Percentiles rank a stretch among this genome's conserved stretches.
Evolutionary conservation across 2,888 invertebrate genomes (phyloP).

Genomic region (Dorcus parallelipipedus): DNA sequence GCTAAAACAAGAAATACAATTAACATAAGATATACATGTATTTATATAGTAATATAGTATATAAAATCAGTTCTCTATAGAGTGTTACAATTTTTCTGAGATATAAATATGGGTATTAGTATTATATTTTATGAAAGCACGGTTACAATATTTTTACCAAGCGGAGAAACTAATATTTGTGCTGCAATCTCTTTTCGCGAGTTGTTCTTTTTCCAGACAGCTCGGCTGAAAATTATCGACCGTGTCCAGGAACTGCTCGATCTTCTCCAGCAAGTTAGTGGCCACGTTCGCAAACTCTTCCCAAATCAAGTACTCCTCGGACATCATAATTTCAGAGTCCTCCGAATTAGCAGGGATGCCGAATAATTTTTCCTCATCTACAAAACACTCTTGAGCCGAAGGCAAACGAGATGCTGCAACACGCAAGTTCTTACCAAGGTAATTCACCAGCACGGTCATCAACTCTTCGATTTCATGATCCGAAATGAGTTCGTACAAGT

Average conservation of each 20-base stretch:
- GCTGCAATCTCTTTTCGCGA: constrained; percentile 37
- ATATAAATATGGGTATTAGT: not conserved
- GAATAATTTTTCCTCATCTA: constrained; percentile 59
- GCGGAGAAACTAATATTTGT: constrained; percentile 46
- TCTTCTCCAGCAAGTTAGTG: constrained; percentile 66
- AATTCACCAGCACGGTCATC: constrained; percentile 54
- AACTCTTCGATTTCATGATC: constrained; percentile 55
- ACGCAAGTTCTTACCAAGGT: constrained; percentile 45
- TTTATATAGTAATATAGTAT: constrained; percentile 5
- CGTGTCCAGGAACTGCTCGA: constrained; percentile 51
- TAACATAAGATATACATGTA: not conserved
- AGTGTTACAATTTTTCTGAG: not conserved
- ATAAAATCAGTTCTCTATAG: not conserved
- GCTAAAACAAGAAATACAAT: too few relatives aligned
- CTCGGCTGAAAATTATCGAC: constrained; percentile 40
- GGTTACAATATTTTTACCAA: constrained; percentile 37
- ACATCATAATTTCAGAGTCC: constrained; percentile 41
- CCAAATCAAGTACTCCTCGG: constrained; percentile 56
- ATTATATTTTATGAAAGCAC: not conserved
- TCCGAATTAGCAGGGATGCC: constrained; percentile 47
- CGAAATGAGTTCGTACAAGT: constrained; percentile 51
- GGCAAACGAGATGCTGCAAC: not conserved
- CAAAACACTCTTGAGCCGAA: constrained; percentile 18
- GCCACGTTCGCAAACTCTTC: constrained; percentile 74
- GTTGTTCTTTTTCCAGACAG: constrained; percentile 13